Base-by-base conservation (phyloP, 1,140 invertebrate genomes). In the Pomacea maculata region DNA sequence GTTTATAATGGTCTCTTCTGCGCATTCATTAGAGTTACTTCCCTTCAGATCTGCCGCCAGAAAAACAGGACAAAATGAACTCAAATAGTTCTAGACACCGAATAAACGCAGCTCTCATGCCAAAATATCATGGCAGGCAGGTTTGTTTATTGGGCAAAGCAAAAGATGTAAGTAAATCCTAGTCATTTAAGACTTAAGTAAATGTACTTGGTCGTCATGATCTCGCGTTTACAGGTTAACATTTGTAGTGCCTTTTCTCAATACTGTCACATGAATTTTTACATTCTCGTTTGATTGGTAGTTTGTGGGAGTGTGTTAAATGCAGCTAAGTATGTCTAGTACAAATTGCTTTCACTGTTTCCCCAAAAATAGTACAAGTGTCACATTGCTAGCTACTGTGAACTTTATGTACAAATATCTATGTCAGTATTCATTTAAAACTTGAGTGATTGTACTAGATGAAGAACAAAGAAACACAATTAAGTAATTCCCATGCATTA, bases 131-230 rank as follows among this genome's bases (percentile, higher is more conserved):
- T 68, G 85, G 86, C 45, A 82, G 70, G 73, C 79, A 78, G 21
- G 86, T 87, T 15, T 85, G 83, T 63, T 19, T 86, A 29, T 78
- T 87, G 55, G 86, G 86, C 81, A 80, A 83, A 72, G 86, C 83
- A 12, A 87, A 86, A 78, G 80, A 87, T 84, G 86, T 87, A 83
- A 86, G 82, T 83, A 52, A 17, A 52, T 29, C 4, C 11, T 17
- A 61, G 21, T 73, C 67, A 12, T 71, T 57, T 14, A 55, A 65
- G 63, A 45, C 34, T 45, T 45, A 45, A 45, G 34, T 45, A 6
- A 45, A 45, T 45, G 34, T 45, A 45, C 34, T 45, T 45, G 34
- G 34, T 45, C 34, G 34, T 45, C 34, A 45, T 45, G 34, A 6
- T 45, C 2, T 45, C 34, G 34, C 34, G 34, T 45, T 45, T 45